Evolutionary conservation across 2,797 vertebrate genomes (phyloP), one percentile per base, ranked within the genome.

Genomic region (Mormyrops boulengeri): DNA sequence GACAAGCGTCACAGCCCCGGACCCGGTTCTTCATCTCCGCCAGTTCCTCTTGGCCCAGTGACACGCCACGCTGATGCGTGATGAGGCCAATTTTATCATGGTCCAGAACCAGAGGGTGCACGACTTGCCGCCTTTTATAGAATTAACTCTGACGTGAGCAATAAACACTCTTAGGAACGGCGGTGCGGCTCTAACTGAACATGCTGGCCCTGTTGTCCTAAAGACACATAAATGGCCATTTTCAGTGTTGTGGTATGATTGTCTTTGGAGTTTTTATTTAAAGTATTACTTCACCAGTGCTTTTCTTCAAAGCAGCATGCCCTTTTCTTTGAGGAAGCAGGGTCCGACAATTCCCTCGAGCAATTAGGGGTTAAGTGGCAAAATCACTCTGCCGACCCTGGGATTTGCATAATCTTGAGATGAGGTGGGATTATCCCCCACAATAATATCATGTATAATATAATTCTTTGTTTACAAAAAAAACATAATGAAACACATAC

Each of bases 61-160:
- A 80, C 73, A 80, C 8, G 19, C 73, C 0, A 14, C 73, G 0
- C 38, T 44, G 73, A 80, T 9, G 73, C 34, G 19, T 44, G 73
- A 80, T 80, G 38, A 80, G 41, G 73, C 73, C 38, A 30, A 80
- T 80, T 80, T 80, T 80, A 80, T 14, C 38, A 8, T 14, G 66
- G 73, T 80, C 73, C 73, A 44, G 73, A 44, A 80, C 17, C 34
- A 19, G 19, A 44, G 38, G 38, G 73, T n/a, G 73, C 73, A 80
- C 73, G 38, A 80, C 73, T 80, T 80, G 73, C 66, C 30, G 66
- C 66, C 66, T 73, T 73, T 73, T 73, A 73, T 80, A 80, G 73
- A 17, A 41, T 80, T 80, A 80, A 44, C 14, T 80, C 73, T 41
- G 73, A 41, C 38, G 73, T 19, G 34, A 44, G 38, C 38, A 80